A percentile compares a stretch with the other conserved stretches of the same genome.
Evolutionary conservation across 23 tunicate species (phyloP).

Genomic region (Styela plicata): DNA sequence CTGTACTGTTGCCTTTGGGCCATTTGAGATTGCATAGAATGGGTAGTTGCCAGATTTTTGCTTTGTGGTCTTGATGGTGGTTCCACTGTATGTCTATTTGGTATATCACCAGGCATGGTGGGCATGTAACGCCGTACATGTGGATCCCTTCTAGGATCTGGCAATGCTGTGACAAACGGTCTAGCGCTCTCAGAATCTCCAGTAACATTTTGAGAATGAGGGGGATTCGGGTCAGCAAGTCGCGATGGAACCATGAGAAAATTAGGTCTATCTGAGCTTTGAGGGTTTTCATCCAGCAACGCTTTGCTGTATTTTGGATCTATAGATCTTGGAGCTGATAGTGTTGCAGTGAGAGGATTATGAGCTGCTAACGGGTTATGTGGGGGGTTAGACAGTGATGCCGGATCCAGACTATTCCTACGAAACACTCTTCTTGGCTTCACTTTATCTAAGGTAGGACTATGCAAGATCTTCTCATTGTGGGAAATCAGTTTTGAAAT

Average conservation of each 20-base stretch:
- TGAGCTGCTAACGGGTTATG: not conserved
- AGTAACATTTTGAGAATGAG: not conserved
- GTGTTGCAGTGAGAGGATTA: slow-evolving; percentile 23
- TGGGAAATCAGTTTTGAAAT: slow-evolving; percentile 72
- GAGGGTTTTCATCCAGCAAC: not conserved
- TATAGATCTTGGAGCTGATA: slow-evolving; percentile 21
- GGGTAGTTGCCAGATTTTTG: not conserved
- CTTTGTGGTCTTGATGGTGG: not conserved
- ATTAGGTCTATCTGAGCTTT: not conserved
- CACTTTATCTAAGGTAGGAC: slow-evolving; percentile 71
- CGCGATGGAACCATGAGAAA: not conserved
- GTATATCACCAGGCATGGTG: not conserved
- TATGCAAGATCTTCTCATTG: slow-evolving; percentile 68
- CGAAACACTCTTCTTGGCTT: slow-evolving; percentile 82
- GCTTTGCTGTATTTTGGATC: not conserved
- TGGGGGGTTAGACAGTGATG: slow-evolving; percentile 41
- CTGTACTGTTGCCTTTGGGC: not conserved
- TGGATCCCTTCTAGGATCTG: not conserved
- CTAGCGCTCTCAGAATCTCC: not conserved
- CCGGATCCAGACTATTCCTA: slow-evolving; percentile 69
- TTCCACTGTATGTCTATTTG: not conserved
- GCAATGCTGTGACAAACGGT: not conserved
- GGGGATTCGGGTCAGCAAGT: slow-evolving; percentile 1
- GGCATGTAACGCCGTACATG: not conserved
- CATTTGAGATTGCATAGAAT: not conserved